Evolutionary conservation across 2,888 invertebrate species (phyloP).

Genomic region (Diaphora mendica): DNA sequence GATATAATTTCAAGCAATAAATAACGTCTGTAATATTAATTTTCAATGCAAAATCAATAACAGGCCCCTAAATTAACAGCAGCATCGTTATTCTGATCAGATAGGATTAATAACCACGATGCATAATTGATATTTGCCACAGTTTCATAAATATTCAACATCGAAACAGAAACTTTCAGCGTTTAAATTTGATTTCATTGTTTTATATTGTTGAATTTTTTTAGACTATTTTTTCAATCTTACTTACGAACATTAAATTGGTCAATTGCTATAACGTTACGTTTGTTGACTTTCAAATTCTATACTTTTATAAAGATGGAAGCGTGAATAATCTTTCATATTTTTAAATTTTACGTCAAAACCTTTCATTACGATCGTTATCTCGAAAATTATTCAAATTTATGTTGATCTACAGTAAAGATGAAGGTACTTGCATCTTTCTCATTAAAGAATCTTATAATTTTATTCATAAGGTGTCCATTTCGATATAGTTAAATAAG

Average conservation of each 20-base stretch:
- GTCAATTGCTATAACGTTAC: background rate
- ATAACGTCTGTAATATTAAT: constrained; percentile 36
- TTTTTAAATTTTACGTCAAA: constrained; percentile 34
- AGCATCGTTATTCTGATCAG: constrained; percentile 68
- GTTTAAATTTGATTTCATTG: constrained; percentile 51
- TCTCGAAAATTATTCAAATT: constrained; percentile 59
- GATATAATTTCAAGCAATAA: constrained; percentile 30
- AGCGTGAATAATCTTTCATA: constrained; percentile 30
- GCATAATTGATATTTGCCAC: constrained; percentile 73
- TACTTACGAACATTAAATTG: constrained; percentile 36
- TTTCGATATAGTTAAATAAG: constrained; percentile 43
- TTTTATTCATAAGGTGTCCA: constrained; percentile 58
- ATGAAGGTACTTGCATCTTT: constrained; percentile 48
- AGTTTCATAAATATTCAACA: constrained; percentile 78
- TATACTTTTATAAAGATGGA: constrained; percentile 6
- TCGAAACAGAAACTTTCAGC: constrained; percentile 62
- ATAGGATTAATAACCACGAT: constrained; percentile 66
- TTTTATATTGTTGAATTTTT: constrained; percentile 43
- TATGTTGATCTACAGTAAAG: constrained; percentile 56
- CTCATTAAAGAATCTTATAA: constrained; percentile 53
- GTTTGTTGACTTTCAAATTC: constrained; percentile 2
- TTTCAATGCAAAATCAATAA: constrained; percentile 57
- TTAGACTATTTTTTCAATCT: constrained; percentile 37
- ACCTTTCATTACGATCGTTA: constrained; percentile 54
- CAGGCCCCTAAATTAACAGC: constrained; percentile 55